Evolutionary conservation across 2,888 invertebrate species (phyloP), one percentile per base, ranked within the genome.

Genomic region (Myopa tessellatipennis): DNA sequence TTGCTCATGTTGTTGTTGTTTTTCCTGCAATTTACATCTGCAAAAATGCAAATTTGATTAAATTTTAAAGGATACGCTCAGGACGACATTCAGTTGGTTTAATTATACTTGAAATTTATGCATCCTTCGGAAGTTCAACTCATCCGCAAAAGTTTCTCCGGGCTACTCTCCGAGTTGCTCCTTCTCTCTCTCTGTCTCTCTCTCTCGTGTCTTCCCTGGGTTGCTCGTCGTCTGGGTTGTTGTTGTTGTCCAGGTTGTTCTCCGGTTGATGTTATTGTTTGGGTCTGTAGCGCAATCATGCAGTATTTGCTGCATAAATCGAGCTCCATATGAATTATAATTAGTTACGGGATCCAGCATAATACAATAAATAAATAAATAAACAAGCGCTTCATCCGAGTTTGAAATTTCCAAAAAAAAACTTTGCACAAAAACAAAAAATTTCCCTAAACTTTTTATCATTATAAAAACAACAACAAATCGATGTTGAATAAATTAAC

Each of bases 281-380:
- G 26, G 52, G 63, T 63, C 65, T 65, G 52, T 10, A 45, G 74
- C 45, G 50, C 74, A 74, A 74, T 74, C 45, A 61, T 45, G 50
- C 63, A 50, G 61, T 45, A 52, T 74, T 63, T 50, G 18, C 16
- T 50, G 14, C 50, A 73, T 73, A 63, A 73, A 73, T 18, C 26
- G 61, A 63, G 36, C 26, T 63, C 4, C n/a, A 18, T 60, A 67
- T 52, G 63, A 74, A 74, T 65, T 52, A 67, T 55, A 65, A 74
- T 74, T 67, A 52, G 74, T 16, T 34, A 36, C 52, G 34, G 34
- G 74, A 45, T 63, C 61, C 61, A 45, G 34, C 34, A 74, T 65
- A 50, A 74, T 5, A 26, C 61, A 18, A 63, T 10, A 63, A 63
- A 63, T 58, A 26, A 26, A 26, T 26, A 26, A 26, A 26, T 26